Conservation (phyloP, 1,140 invertebrate species). For the Sycophaga agraensis region DNA sequence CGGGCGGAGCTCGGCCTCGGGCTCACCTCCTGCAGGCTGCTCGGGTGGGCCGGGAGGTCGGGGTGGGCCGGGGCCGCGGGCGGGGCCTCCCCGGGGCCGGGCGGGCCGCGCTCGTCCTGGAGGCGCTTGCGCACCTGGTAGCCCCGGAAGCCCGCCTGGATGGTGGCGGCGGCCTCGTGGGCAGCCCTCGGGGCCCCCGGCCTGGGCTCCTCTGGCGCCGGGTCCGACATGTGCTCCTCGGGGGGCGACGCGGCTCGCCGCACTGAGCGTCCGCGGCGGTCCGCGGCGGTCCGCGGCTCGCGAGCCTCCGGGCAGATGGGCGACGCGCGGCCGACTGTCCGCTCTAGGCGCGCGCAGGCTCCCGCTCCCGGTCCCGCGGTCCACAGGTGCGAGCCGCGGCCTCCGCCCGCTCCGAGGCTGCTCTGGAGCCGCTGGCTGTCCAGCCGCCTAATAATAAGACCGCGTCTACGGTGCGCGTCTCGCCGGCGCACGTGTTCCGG, state of each 20-base stretch:
- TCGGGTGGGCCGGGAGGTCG: too few relatives aligned
- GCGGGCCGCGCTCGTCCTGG: conserved; percentile 37
- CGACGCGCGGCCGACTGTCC: too few relatives aligned
- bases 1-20: too few relatives aligned
- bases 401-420: not conserved
- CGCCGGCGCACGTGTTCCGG: too few relatives aligned
- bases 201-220: not conserved
- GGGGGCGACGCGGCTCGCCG: conserved; percentile 11
- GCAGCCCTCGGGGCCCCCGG: conserved; percentile 25
- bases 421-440: too few relatives aligned
- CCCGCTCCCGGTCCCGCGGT: conserved; percentile 1
- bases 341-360: too few relatives aligned
- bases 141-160: conserved; percentile 73
- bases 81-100: not conserved
- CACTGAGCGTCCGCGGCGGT: not conserved
- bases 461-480: not conserved
- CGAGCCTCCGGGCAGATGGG: too few relatives aligned
- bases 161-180: conserved; percentile 68
- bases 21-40: too few relatives aligned
- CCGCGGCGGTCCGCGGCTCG: not conserved
- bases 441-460: too few relatives aligned
- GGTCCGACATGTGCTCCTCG: conserved; percentile 6
- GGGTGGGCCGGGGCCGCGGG: conserved; percentile 36
- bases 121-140: conserved; percentile 69
- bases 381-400: not conserved